A percentile compares a stretch with the other conserved stretches of the same genome.
These are phyloP conservation scores for Osmerus eperlanus DNA, from an alignment of 2,113 vertebrate species.

Conservation along the genomic window DNA sequence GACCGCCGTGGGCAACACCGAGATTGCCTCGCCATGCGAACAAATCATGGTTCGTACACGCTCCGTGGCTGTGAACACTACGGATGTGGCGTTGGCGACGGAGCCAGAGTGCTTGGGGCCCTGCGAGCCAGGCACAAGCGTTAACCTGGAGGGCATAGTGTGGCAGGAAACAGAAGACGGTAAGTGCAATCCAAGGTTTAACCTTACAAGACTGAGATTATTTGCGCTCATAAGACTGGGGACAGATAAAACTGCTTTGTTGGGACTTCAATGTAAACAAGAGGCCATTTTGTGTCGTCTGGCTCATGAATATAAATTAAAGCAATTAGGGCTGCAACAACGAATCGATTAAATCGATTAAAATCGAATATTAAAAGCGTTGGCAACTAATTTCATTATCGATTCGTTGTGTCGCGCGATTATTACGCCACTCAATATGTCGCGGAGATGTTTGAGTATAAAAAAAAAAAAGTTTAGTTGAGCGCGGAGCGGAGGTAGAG, in stretches of 20 bases:
- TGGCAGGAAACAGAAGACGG: conserved; percentile 99
- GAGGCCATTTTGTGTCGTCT: conserved; percentile 7
- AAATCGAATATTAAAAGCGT: no score
- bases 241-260: conserved; percentile 10
- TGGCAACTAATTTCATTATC: no score
- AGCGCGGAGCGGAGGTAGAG: no score
- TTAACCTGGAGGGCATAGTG: conserved; percentile 98
- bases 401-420: no score
- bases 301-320: not conserved
- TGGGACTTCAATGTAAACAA: not conserved
- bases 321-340: not conserved
- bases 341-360: no score
- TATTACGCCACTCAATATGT: no score
- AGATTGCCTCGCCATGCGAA: conserved; percentile 95
- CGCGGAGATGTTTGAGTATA: no score
- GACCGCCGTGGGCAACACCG: conserved; percentile 83
- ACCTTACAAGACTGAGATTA: not conserved
- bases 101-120: conserved; percentile 97
- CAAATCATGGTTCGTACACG: conserved; percentile 99
- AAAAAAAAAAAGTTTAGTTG: no score
- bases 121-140: conserved; percentile 96
- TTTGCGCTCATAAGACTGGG: not conserved
- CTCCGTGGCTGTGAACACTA: conserved; percentile 94
- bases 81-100: conserved; percentile 91
- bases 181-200: conserved; percentile 65